Evolutionary conservation across 1,140 invertebrate genomes (phyloP), one percentile per base, ranked within the genome.

Genomic region (Saccostrea cuccullata): DNA sequence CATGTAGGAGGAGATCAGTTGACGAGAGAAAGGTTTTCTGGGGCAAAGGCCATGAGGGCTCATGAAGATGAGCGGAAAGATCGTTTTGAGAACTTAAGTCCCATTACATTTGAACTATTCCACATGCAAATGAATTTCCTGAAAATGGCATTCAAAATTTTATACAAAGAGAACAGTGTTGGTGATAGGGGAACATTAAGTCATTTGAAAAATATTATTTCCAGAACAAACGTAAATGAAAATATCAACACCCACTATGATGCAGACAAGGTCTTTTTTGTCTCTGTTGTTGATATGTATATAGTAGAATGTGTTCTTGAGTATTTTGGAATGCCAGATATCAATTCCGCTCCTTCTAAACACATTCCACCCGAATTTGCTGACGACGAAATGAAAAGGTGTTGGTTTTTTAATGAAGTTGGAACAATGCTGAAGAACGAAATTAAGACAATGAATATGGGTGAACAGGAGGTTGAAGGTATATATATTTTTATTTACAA

Each of bases 1-100:
- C 88, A 90, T 30, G 83, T 90, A 23, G 88, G 90, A 12, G 89
- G 89, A 60, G 89, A 90, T 77, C 87, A 88, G 55, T 36, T 90
- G 11, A 90, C 89, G 9, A 83, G 90, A 83, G 86, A 89, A 55
- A 36, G 73, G 40, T 87, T 89, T 89, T 89, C 85, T 77, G 87
- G 89, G 17, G 89, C 89, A 47, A 90, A 86, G 55, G 15, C 70
- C 20, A 55, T 88, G 11, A 36, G 86, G 60, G 84, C 82, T 17
- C 58, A 70, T 9, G 84, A 83, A 17, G n/a, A 73, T 15, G 77
- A 60, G 20, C 2, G 11, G 23, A 77, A 58, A 55, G 86, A 89
- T 4, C 58, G 73, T 20, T 88, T 89, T 86, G 73, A 73, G 13
- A 17, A 82, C 87, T 26, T 89, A 20, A 82, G n/a, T 15, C 88